Evolutionary conservation across 2,797 vertebrate genomes (phyloP).

Genomic region (Pseudochirops cupreus): DNA sequence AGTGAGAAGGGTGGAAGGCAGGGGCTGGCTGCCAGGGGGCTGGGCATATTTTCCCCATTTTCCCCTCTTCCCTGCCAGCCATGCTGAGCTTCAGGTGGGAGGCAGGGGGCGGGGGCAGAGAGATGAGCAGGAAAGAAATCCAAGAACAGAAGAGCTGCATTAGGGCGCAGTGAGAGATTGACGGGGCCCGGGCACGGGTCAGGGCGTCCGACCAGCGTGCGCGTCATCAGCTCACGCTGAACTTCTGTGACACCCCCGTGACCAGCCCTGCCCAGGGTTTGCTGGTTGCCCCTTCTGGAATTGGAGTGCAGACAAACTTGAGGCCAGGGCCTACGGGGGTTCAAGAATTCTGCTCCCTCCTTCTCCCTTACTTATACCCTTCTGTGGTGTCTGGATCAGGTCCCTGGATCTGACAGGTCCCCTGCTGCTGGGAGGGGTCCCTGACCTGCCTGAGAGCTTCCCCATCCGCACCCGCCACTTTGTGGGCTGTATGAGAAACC

Average conservation of each 20-base stretch:
- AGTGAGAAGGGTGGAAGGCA: slow-evolving; percentile 85
- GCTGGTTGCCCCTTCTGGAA: background rate
- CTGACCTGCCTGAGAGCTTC: slow-evolving; percentile 94
- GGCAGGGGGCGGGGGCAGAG: background rate
- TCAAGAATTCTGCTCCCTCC: no score
- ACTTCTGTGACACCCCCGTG: background rate
- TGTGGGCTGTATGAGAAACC: slow-evolving; percentile 95
- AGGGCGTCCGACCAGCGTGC: background rate
- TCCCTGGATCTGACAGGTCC: slow-evolving; percentile 96
- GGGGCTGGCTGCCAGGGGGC: background rate
- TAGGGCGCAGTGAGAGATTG: background rate
- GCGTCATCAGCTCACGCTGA: background rate
- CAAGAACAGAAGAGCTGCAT: background rate
- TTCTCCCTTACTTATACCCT: accelerated
- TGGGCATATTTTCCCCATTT: background rate
- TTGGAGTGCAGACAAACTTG: background rate
- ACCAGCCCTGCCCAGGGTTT: background rate
- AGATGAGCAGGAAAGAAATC: background rate
- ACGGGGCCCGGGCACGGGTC: background rate
- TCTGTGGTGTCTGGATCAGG: slow-evolving; percentile 78
- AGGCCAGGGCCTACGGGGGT: background rate
- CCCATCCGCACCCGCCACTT: slow-evolving; percentile 93
- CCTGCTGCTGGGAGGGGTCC: slow-evolving; percentile 94
- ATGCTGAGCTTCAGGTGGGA: background rate
- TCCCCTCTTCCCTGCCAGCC: background rate